Evolutionary conservation across 2,888 invertebrate species (phyloP).

Genomic region (Hecatera dysodea): DNA sequence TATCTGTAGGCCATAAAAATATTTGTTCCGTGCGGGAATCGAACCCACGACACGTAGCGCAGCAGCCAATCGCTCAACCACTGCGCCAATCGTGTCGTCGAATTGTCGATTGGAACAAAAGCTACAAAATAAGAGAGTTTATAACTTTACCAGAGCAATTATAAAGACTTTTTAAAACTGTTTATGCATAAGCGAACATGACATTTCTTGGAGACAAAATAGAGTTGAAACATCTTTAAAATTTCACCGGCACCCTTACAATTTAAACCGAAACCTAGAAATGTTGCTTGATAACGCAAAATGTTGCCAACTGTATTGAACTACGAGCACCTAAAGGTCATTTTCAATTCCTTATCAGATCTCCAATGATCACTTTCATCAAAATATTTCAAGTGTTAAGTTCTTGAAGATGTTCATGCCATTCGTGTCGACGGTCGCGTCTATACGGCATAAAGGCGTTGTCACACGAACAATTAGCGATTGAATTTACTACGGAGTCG

Average conservation of each 20-base stretch:
- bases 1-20: too few species aligned
- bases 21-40: too few species aligned
- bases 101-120: too few species aligned
- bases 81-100: too few species aligned
- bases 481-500: slow-evolving; percentile 75
- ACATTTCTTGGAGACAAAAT: too few species aligned
- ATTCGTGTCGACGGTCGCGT: slow-evolving; percentile 37
- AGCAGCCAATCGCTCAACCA: too few species aligned
- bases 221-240: background rate
- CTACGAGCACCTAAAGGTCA: background rate
- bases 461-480: slow-evolving; percentile 72
- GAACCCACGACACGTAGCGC: too few species aligned
- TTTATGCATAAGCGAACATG: too few species aligned
- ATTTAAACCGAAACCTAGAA: background rate
- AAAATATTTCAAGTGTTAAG: slow-evolving; percentile 24
- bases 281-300: background rate
- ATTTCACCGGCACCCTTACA: background rate
- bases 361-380: slow-evolving; percentile 28
- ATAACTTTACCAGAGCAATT: too few species aligned
- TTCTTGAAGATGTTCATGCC: slow-evolving; percentile 8
- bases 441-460: slow-evolving; percentile 49
- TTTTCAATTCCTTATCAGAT: slow-evolving; percentile 13
- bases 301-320: background rate
- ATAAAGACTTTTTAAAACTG: too few species aligned
- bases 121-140: too few species aligned